A percentile compares a stretch with the other conserved stretches of the same genome.
Evolutionary conservation across 2,113 vertebrate genomes (phyloP).

Genomic region (Hoplias malabaricus): DNA sequence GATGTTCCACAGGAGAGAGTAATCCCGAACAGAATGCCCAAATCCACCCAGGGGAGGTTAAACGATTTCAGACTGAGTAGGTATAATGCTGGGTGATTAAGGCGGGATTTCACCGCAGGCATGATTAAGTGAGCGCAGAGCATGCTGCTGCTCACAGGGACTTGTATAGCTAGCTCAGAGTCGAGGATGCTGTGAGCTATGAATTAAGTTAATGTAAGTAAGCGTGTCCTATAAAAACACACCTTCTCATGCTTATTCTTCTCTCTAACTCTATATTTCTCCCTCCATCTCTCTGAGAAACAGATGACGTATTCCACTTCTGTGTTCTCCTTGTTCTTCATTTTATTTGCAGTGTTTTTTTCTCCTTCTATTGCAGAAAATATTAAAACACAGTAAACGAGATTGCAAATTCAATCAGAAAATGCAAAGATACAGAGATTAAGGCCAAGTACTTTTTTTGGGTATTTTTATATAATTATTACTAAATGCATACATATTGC

Average conservation of each 20-base stretch:
- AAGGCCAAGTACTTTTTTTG: no score
- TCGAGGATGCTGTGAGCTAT: not conserved
- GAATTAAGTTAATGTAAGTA: not conserved
- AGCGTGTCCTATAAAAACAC: not conserved
- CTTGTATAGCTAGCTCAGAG: constrained; percentile 2
- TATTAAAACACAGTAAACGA: no score
- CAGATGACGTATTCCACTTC: no score
- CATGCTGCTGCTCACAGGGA: not conserved
- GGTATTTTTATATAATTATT: no score
- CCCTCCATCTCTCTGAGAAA: not conserved
- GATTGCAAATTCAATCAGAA: no score
- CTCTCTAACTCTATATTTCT: not conserved
- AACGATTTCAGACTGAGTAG: not conserved
- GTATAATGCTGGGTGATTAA: not conserved
- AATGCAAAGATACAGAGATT: no score
- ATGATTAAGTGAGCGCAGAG: not conserved
- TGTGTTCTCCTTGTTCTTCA: not conserved
- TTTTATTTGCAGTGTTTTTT: not conserved
- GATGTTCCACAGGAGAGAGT: not conserved
- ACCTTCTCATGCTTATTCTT: not conserved
- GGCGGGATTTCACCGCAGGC: constrained; percentile 1
- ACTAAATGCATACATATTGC: no score
- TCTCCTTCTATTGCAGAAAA: not conserved
- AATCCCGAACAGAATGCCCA: not conserved
- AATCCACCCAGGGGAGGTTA: not conserved